Conservation (phyloP, 1,140 invertebrate genomes). For the Procambarus clarkii region DNA sequence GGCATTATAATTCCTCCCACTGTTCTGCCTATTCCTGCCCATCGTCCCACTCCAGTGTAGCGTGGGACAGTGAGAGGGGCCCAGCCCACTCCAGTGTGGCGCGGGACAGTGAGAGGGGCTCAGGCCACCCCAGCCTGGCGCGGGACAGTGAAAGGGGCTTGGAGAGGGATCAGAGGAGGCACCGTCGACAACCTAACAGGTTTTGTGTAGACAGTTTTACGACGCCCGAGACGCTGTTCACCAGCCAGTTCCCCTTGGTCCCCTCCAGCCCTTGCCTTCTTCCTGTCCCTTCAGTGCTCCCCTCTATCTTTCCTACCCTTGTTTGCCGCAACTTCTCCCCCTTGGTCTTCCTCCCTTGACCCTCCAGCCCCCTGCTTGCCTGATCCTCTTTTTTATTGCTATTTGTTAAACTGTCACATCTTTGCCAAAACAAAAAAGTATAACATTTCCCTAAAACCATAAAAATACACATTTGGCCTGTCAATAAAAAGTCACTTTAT, state of each 20-base stretch:
- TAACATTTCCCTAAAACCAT: too few relatives aligned
- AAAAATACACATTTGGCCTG: too few relatives aligned
- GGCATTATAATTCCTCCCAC: too few relatives aligned
- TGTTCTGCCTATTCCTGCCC: too few relatives aligned
- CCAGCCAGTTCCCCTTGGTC: not conserved
- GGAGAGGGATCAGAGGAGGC: not conserved
- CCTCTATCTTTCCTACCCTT: not conserved
- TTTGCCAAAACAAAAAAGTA: too few relatives aligned
- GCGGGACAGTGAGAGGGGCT: not conserved
- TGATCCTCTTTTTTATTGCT: not conserved
- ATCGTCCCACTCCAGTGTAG: too few relatives aligned
- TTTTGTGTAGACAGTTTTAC: not conserved
- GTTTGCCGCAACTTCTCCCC: not conserved
- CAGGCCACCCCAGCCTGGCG: too few relatives aligned
- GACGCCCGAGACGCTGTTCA: not conserved
- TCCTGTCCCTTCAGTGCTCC: not conserved
- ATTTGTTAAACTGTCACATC: too few relatives aligned
- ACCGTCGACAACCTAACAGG: not conserved
- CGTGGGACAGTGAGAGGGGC: not conserved
- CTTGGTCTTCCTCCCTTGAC: not conserved
- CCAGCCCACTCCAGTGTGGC: too few relatives aligned
- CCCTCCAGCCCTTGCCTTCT: not conserved
- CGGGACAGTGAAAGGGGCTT: not conserved
- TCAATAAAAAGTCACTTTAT: too few relatives aligned
- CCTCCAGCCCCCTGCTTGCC: not conserved